Evolutionary conservation across 1,140 invertebrate genomes (phyloP), one percentile per base, ranked within the genome.

Genomic region (Drosophila repletoides): DNA sequence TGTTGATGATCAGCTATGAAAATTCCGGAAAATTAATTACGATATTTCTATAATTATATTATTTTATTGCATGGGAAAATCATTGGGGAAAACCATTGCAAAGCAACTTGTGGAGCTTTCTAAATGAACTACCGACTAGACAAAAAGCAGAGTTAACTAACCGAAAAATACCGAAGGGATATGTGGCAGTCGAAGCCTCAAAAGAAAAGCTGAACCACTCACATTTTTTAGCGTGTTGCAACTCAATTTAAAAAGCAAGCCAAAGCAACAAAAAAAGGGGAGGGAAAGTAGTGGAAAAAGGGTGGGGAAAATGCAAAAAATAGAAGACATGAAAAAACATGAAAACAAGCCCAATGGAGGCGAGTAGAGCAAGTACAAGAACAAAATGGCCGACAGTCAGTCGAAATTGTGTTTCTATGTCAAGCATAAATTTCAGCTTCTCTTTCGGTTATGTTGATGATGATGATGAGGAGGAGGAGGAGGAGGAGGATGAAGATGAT

Each of bases 341-440:
- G 41, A 29, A 64, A 56, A 64, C 41, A 53, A 59, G 45, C 43
- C 26, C 51, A 76, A 71, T 34, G 55, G 33, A 22, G 38, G 34
- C 36, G 33, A 12, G 38, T 33, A 36, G 12, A n/a, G 17, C 22
- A 55, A 53, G 58, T 58, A 79, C 41, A 65, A 51, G 63, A 83
- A 83, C 76, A 84, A 84, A 84, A 84, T 84, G 79, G 80, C 58
- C 63, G 72, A 72, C 76, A 76, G 76, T 58, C 63, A 60, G 72
- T 67, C 71, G 38, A 86, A 84, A 86, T 84, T 73, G 80, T 80
- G 80, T 86, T 84, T 84, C 80, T 86, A 79, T 84, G 80, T 84
- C 80, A 84, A 86, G 80, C 80, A 84, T 84, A 80, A 80, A 84
- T 86, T 86, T 80, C 36, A 60, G 48, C 64, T 55, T 48, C 14